Conservation (phyloP, 2,113 vertebrate genomes). For the Scophthalmus maximus region DNA sequence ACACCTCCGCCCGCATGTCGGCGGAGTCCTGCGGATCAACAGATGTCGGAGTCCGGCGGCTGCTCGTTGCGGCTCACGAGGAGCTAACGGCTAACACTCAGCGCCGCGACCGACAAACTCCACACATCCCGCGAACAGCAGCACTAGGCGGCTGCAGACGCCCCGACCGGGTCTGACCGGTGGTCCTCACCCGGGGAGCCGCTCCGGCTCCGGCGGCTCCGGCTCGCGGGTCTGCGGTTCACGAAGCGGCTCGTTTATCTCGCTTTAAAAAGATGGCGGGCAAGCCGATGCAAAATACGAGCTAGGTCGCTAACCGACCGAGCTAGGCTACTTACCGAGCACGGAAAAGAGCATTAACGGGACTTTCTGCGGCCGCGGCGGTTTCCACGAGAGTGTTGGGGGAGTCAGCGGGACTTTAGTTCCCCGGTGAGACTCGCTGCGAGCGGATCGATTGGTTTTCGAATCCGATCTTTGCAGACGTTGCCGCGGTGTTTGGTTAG, state of each 20-base stretch:
- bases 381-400: neutral
- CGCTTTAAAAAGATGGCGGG: slow-evolving; percentile 94
- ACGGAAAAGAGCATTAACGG: slow-evolving; percentile 36
- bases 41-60: slow-evolving; percentile 17
- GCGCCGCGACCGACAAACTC: neutral
- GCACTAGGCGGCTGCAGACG: neutral
- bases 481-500: slow-evolving; percentile 50
- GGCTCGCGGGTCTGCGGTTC: slow-evolving; percentile 10
- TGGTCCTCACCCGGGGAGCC: fast-evolving
- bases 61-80: slow-evolving; percentile 44
- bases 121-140: neutral
- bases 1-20: neutral
- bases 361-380: neutral
- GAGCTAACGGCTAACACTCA: slow-evolving; percentile 53
- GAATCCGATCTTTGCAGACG: slow-evolving; percentile 15
- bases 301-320: slow-evolving; percentile 47
- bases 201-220: neutral
- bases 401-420: neutral
- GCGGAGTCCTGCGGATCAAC: slow-evolving; percentile 7
- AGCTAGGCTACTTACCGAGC: slow-evolving; percentile 66
- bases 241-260: slow-evolving; percentile 68
- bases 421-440: fast-evolving
- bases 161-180: fast-evolving
- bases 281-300: slow-evolving; percentile 75
- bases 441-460: neutral